Evolutionary conservation across 2,797 vertebrate genomes (phyloP).

Genomic region (Columba guinea): DNA sequence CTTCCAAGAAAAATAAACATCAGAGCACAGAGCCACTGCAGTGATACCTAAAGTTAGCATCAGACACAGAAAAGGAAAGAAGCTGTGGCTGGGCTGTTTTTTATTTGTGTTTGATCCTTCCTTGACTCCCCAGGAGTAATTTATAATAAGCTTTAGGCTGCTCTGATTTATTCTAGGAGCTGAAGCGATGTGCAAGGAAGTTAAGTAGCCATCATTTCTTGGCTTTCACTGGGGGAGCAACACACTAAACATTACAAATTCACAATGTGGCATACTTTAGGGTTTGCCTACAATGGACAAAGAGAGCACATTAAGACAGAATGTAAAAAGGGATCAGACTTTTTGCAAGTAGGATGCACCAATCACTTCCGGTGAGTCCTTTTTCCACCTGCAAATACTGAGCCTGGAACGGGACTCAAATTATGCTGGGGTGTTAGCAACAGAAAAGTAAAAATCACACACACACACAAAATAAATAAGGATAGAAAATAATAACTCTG

Average conservation of each 20-base stretch:
- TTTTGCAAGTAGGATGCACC: not conserved
- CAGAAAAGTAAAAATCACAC: not conserved
- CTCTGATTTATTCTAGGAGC: slow-evolving; percentile 32
- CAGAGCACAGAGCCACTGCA: not conserved
- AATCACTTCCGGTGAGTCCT: not conserved
- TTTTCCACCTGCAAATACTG: not conserved
- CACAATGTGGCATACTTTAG: not conserved
- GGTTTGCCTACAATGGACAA: not conserved
- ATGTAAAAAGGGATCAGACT: not conserved
- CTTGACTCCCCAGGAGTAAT: slow-evolving; percentile 17
- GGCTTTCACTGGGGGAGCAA: not conserved
- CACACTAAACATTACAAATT: not conserved
- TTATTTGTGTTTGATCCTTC: slow-evolving; percentile 10
- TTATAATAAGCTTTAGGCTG: slow-evolving; percentile 25
- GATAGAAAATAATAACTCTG: not conserved
- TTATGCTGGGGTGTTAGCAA: not conserved
- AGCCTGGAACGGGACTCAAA: not conserved
- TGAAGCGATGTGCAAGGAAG: slow-evolving; percentile 24
- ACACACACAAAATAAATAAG: not conserved
- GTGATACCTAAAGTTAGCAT: not conserved
- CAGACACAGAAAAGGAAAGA: not conserved
- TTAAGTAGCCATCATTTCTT: slow-evolving; percentile 15
- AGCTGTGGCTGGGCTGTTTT: not conserved
- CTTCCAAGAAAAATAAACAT: not conserved
- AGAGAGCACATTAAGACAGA: not conserved